Base-by-base conservation (phyloP, 1,140 invertebrate genomes). In the Heliconius nattereri region DNA sequence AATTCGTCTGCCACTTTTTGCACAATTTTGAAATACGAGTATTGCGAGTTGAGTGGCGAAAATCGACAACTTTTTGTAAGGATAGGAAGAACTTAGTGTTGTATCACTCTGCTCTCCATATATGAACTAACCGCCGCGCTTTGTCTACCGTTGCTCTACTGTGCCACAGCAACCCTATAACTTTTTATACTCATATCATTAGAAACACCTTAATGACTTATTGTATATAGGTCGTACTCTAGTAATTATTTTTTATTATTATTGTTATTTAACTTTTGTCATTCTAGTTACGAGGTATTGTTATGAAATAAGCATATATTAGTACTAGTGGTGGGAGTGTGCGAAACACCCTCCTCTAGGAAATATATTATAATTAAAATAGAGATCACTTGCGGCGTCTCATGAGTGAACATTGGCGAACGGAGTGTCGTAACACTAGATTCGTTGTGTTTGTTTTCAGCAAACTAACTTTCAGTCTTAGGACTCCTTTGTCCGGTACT, bases 401-500 rank as follows among this genome's bases (percentile, higher is more conserved):
- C 3, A 45, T 45, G 40, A 11, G 37, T 40, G 32, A 45, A 45
- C 3, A 45, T 45, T 45, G 5, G 13, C 16, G 40, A 45, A 45
- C 40, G 13, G 40, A 40, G 13, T 45, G 13, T 45, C 13, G 16
- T 45, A 45, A 16, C 16, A 45, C 13, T 45, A 45, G 40, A 16
- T 45, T 16, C 16, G 3, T 16, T 5, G 0, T 45, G 13, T 45
- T 3, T 45, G 19, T 52, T 19, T 52, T 7, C 7, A 57, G 54
- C 8, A 57, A n/a, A 76, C 75, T n/a, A 78, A 83, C 81, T 57
- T 83, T 92, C 90, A 54, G 88, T 87, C 70, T 92, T 92, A 5
- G 89, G 89, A 75, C 49, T 90, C 57, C 89, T 81, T 45, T 88
- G 88, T 32, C 87, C 75, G 8, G 29, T 79, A 20, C 82, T 85